Evolutionary conservation across 2,888 invertebrate species (phyloP), one percentile per base, ranked within the genome.

Genomic region (Leucophenga montana): DNA sequence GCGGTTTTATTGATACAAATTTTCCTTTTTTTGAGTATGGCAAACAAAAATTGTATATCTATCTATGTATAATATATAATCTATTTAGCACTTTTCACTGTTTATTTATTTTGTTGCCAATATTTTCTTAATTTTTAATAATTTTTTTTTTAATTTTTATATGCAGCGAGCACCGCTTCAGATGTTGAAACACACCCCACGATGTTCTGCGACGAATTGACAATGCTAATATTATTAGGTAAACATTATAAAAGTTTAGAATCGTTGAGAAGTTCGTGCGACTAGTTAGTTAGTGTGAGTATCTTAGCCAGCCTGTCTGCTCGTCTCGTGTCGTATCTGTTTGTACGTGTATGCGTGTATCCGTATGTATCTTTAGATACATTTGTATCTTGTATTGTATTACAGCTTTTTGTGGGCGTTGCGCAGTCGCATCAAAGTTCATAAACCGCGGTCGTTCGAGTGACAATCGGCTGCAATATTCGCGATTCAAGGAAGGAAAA

Each of bases 231-330:
- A 87, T 82, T 82, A 84, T 82, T 82, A 83, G 83, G 81, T 85
- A 85, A 86, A 87, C 84, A 85, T 86, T 86, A 82, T 84, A 86
- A 86, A 86, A 86, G 81, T 82, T 85, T 85, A 79, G 83, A 84
- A 79, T 76, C 77, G 71, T 72, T 66, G 73, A 71, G 56, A 44
- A 54, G 61, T 44, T 57, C 48, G 27, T 16, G 16, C 53, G 62
- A 64, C 70, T 61, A 70, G 48, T 39, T 53, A 9, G 39, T 39
- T 66, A 14, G 22, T 53, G 8, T 16, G 39, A 54, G 18, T 67
- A 56, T 68, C 33, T 50, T 46, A 62, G 66, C 39, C 69, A 33
- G 66, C 54, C 22, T 56, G 31, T 22, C 46, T 27, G 62, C 62
- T 11, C 31, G 22, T n/a, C 4, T 67, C 11, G 46, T 48, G 39